Evolutionary conservation across 2,888 invertebrate species (phyloP).

Genomic region (Drosophila paucipuncta): DNA sequence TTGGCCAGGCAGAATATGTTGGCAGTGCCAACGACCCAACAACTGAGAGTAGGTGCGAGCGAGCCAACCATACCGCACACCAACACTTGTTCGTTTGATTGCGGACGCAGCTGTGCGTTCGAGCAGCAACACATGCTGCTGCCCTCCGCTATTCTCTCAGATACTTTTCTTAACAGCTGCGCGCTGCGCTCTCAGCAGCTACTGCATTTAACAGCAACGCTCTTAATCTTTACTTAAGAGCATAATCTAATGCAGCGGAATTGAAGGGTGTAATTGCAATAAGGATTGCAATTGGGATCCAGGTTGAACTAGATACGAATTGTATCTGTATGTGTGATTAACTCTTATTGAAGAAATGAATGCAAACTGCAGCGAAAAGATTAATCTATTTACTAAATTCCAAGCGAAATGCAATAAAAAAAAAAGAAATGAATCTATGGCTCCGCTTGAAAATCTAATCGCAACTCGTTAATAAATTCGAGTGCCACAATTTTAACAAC

Average conservation of each 20-base stretch:
- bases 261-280: conserved; percentile 23
- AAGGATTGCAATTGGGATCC: conserved; percentile 8
- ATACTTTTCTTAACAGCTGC: conserved; percentile 7
- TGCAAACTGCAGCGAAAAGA: conserved; percentile 12
- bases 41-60: conserved; percentile 30
- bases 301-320: conserved; percentile 20
- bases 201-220: conserved; percentile 20
- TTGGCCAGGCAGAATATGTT: conserved; percentile 38
- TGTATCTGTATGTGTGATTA: background rate
- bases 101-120: conserved; percentile 32
- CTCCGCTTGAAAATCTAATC: conserved; percentile 32
- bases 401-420: conserved; percentile 19
- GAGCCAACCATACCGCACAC: conserved; percentile 27
- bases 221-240: conserved; percentile 39
- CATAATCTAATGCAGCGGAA: background rate
- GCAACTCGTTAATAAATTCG: background rate
- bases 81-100: conserved; percentile 52
- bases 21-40: conserved; percentile 47
- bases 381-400: background rate
- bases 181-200: conserved; percentile 33
- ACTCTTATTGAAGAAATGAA: background rate
- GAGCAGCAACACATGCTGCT: conserved; percentile 34
- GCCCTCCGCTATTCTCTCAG: conserved; percentile 17
- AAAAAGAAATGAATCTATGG: background rate
- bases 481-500: conserved; percentile 3